Evolutionary conservation across 2,113 vertebrate genomes (phyloP).

Genomic region (Suricata suricatta): DNA sequence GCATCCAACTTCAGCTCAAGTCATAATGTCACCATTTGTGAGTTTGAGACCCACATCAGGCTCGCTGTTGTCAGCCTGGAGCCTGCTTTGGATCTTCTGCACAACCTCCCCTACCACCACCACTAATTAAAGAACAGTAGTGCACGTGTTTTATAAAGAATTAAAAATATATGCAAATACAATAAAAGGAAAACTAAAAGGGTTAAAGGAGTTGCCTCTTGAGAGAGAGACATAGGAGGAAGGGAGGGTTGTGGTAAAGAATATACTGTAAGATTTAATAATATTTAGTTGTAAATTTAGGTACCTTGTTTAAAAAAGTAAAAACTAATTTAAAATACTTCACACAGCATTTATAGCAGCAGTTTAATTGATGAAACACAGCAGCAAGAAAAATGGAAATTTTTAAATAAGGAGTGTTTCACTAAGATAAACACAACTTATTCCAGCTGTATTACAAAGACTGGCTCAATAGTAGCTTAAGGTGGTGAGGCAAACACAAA

Average conservation of each 20-base stretch:
- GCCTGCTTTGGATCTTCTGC: too few relatives aligned
- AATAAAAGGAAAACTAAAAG: not conserved
- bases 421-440: not conserved
- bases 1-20: too few relatives aligned
- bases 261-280: not conserved
- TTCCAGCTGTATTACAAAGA: not conserved
- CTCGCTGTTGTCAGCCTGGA: too few relatives aligned
- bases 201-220: not conserved
- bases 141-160: not conserved
- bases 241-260: not conserved
- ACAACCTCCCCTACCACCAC: too few relatives aligned
- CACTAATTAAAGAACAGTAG: not conserved
- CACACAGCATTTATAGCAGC: not conserved
- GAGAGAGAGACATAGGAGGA: not conserved
- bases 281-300: not conserved
- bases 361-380: not conserved
- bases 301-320: not conserved
- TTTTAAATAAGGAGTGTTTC: not conserved
- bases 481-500: not conserved
- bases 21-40: too few relatives aligned
- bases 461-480: not conserved
- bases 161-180: not conserved
- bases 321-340: not conserved
- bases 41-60: too few relatives aligned
- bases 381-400: not conserved